A percentile compares a stretch with the other conserved stretches of the same genome.
Evolutionary conservation across 2,797 vertebrate genomes (phyloP).

Genomic region (Nothura maculosa): DNA sequence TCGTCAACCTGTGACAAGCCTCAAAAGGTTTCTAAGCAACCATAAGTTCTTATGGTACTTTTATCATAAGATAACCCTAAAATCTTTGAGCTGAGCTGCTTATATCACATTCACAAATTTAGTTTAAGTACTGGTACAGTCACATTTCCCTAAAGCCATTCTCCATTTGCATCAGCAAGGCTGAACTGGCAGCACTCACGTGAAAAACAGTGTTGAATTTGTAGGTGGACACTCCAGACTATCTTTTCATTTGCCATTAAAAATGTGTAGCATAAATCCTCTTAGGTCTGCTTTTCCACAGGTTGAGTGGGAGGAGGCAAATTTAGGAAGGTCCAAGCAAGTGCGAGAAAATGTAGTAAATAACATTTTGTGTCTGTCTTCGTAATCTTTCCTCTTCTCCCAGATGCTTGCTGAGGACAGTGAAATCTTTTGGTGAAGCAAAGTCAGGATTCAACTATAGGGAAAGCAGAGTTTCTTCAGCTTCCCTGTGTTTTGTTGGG

Average conservation of each 20-base stretch:
- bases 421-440: not conserved
- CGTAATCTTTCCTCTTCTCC: not conserved
- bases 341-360: not conserved
- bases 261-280: not conserved
- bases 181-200: not conserved
- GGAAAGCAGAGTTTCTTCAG: not conserved
- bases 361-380: not conserved
- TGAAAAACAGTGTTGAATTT: not conserved
- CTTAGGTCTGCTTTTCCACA: not conserved
- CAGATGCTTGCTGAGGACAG: not conserved
- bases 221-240: not conserved
- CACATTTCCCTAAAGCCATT: not conserved
- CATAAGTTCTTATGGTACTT: not conserved
- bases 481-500: not conserved
- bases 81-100: not conserved
- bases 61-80: not conserved
- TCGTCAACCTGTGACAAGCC: not conserved
- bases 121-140: not conserved
- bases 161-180: not conserved
- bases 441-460: not conserved
- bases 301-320: not conserved
- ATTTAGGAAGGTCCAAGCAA: not conserved
- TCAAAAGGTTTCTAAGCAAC: slow-evolving; percentile 10
- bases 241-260: not conserved
- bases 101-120: not conserved